These are phyloP conservation scores for Heliopora coerulea DNA, from an alignment of 92 coral and sea anemone genomes.

Conservation along the genomic window DNA sequence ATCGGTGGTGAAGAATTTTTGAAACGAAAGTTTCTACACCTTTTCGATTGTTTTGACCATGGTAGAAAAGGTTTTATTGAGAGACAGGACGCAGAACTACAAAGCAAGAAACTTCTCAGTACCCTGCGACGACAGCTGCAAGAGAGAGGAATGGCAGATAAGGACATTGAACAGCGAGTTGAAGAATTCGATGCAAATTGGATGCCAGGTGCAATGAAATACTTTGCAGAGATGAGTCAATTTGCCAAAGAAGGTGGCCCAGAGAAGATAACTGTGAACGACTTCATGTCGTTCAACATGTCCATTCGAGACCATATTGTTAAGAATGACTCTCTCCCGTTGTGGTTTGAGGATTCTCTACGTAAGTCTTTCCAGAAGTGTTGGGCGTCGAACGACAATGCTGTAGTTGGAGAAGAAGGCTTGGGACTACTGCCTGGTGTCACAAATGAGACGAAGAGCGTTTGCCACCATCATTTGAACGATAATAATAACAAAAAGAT, in stretches of 20 bases:
- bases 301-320: constrained; percentile 23
- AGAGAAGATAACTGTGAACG: not conserved
- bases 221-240: constrained; percentile 16
- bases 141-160: constrained; percentile 1
- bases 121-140: constrained; percentile 6
- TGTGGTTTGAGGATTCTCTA: constrained; percentile 36
- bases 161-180: constrained; percentile 16
- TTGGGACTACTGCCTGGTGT: constrained; percentile 40
- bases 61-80: constrained; percentile 9
- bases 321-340: constrained; percentile 23
- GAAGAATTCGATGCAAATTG: constrained; percentile 25
- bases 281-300: constrained; percentile 32
- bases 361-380: constrained; percentile 31
- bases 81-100: constrained; percentile 20
- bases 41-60: constrained; percentile 20
- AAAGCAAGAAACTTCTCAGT: not conserved
- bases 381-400: constrained; percentile 6
- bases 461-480: constrained; percentile 9
- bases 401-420: constrained; percentile 16
- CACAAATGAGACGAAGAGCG: not conserved
- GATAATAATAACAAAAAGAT: constrained; percentile 38
- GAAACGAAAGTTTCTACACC: constrained; percentile 24
- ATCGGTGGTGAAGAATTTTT: constrained; percentile 6
- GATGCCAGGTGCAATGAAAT: constrained; percentile 34
- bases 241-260: constrained; percentile 22